phyloP scores from a whole-genome alignment of 2,113 vertebrate species.

The Lophura nycthemera region DNA sequence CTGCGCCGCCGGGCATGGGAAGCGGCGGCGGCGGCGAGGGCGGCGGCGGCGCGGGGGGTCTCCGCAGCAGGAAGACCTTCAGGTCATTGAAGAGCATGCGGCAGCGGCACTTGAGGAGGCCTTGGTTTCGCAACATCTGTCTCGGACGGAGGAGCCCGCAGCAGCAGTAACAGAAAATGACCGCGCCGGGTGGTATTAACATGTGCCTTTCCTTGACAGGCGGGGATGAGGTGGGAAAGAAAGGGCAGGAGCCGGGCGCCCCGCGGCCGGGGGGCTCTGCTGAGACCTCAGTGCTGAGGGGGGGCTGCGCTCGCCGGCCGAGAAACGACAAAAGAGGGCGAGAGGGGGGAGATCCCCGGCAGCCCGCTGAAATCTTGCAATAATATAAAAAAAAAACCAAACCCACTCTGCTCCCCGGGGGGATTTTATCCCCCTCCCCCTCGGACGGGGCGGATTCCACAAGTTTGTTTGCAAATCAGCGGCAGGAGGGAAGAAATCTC shows the following conservation, averaged over 20 bases:
- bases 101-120: constrained; percentile 97
- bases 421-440: not conserved
- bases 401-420: not conserved
- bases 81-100: constrained; percentile 97
- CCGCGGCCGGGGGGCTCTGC: constrained; percentile 36
- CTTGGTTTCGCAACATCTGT: constrained; percentile 90
- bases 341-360: not conserved
- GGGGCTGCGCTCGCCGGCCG: constrained; percentile 4
- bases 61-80: constrained; percentile 93
- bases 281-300: not conserved
- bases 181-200: constrained; percentile 80
- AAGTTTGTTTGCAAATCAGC: constrained; percentile 46
- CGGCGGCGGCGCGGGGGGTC: constrained; percentile 83
- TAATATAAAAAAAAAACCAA: not conserved
- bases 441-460: not conserved
- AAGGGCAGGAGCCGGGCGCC: constrained; percentile 25
- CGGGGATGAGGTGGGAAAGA: constrained; percentile 39
- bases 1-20: constrained; percentile 86
- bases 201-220: constrained; percentile 73
- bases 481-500: constrained; percentile 28
- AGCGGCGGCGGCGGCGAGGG: constrained; percentile 75
- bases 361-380: not conserved
- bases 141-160: constrained; percentile 79
- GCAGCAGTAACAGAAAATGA: constrained; percentile 77
- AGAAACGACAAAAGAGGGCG: constrained; percentile 1